A percentile compares a stretch with the other conserved stretches of the same genome.
phyloP scores from a whole-genome alignment of 2,113 vertebrate genomes.

The Channa maculata region DNA sequence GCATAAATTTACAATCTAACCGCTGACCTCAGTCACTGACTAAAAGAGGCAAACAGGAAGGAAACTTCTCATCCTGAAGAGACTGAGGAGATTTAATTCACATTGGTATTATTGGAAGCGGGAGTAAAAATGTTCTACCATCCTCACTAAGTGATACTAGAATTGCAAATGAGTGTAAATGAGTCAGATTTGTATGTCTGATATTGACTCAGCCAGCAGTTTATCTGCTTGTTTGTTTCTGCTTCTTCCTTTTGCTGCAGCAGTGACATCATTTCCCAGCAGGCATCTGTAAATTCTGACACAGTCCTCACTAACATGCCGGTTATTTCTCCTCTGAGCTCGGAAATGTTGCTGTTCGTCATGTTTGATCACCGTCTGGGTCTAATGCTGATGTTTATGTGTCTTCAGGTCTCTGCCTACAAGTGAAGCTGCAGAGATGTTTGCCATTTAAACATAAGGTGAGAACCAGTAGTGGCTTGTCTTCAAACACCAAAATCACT shows the following conservation, averaged over 20 bases:
- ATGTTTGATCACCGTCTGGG: not conserved
- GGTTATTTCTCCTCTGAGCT: not conserved
- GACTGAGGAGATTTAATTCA: too few species aligned
- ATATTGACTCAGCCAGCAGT: not conserved
- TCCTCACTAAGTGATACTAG: too few species aligned
- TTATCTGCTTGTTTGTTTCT: not conserved
- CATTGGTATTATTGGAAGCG: too few species aligned
- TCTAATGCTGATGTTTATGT: conserved; percentile 19
- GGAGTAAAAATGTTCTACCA: too few species aligned
- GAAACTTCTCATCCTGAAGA: too few species aligned
- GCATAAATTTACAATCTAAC: too few species aligned
- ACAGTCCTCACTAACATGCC: too few species aligned
- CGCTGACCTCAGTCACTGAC: too few species aligned
- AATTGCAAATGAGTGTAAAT: too few species aligned
- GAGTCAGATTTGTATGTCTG: not conserved
- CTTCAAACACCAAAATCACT: not conserved
- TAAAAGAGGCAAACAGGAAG: too few species aligned
- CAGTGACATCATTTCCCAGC: not conserved
- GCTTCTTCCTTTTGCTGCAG: not conserved
- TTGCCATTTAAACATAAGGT: conserved; percentile 99
- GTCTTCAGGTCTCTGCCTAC: conserved; percentile 91
- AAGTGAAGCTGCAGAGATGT: conserved; percentile 96
- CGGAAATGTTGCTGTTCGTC: not conserved
- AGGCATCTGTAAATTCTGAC: not conserved
- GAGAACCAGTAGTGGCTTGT: conserved; percentile 27